Base-by-base conservation (phyloP, 92 coral and sea anemone genomes). In the Parazoanthus swiftii region DNA sequence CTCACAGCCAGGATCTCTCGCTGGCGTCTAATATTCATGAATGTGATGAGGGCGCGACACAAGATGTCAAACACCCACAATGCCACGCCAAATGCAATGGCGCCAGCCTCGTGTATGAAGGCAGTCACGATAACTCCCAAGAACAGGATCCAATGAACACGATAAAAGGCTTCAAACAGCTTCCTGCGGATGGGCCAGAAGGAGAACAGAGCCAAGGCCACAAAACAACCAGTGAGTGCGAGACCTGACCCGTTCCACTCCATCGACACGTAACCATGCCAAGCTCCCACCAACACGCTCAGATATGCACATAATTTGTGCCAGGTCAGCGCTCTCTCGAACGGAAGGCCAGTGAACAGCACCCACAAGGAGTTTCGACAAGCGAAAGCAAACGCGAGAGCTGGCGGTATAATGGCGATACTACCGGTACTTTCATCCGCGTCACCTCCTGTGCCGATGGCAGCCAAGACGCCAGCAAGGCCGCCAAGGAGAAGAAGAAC, bases 281-380 rank as follows among this genome's bases (percentile, higher is more conserved):
- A 93, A 4, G 90, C 91, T 0, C 94, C 96, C 16, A 89, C 93
- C 7, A 93, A 68, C 25, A 91, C 94, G 46, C 89, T 88, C 0
- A 93, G 91, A 50, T 93, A 92, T 6, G 96, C 94, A 72, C 94
- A 91, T 66, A 91, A 70, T 81, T 93, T 93, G 81, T 91, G 96
- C 96, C 96, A 93, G 42, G 85, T 86, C 44, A 93, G 72, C 74
- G 96, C 96, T 71, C 96, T 76, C 77, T 93, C 96, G 74, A 93
- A 93, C 33, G 94, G 94, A n/a, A 93, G 85, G 1, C 96, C 96
- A 1, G 95, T 93, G 58, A 93, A 93, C 48, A 93, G 91, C 35
- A 89, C 88, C 95, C 93, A 93, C 56, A 93, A 14, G 10, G 95
- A 93, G 86, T 93, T 93, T 7, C 95, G 91, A 85, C 92, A 91